phyloP scores from a whole-genome alignment of 2,888 invertebrate species.

The Camptogramma bilineatum region DNA sequence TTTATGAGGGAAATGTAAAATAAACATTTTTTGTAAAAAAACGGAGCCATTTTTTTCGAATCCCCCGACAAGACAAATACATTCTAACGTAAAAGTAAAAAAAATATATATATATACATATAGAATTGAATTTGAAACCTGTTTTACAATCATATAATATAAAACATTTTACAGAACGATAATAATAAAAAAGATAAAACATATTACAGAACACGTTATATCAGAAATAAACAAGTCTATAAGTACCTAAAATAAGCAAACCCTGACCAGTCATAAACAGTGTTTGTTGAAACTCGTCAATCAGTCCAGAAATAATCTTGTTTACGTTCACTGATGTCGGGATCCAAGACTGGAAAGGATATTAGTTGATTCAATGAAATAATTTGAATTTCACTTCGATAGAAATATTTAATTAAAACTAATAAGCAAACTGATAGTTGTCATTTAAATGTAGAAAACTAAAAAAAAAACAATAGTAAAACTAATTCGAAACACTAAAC shows the following conservation, averaged over 20 bases:
- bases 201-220: slow-evolving; percentile 11
- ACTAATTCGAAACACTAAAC: too few species aligned
- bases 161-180: not conserved
- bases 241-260: slow-evolving; percentile 37
- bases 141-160: too few species aligned
- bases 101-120: not conserved
- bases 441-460: too few species aligned
- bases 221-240: slow-evolving; percentile 24
- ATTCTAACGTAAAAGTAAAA: not conserved
- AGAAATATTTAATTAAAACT: too few species aligned
- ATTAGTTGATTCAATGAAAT: not conserved
- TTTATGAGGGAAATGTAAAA: slow-evolving; percentile 68
- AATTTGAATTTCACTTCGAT: not conserved
- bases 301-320: slow-evolving; percentile 69
- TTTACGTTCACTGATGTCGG: slow-evolving; percentile 64
- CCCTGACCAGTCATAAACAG: slow-evolving; percentile 57
- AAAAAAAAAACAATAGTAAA: too few species aligned
- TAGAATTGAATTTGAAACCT: not conserved
- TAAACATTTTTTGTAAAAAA: slow-evolving; percentile 72
- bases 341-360: slow-evolving; percentile 27
- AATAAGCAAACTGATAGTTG: too few species aligned
- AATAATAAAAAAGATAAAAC: too few species aligned
- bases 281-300: slow-evolving; percentile 61
- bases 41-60: not conserved
- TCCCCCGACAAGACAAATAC: not conserved